Base-by-base conservation (phyloP, 2,113 vertebrate genomes). In the Gadus macrocephalus region DNA sequence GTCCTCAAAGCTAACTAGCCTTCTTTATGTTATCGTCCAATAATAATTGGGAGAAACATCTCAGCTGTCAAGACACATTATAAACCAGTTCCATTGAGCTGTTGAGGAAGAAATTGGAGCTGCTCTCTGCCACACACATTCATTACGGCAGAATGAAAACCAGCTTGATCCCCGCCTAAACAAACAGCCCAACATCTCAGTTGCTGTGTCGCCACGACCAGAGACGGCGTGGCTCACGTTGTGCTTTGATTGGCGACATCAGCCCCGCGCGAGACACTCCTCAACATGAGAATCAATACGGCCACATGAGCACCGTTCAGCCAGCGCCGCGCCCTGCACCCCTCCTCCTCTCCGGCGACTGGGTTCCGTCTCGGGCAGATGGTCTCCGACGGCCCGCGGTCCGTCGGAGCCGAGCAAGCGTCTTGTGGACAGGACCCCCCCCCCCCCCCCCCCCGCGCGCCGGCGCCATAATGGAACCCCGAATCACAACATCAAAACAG, bases 401-500 rank as follows among this genome's bases (percentile, higher is more conserved):
- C 81, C 49, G 22, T 74, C 19, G 61, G 74, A 72, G 82, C 72
- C 80, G 71, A 69, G 67, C 75, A 14, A 55, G 65, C 28, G 6
- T 69, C 5, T 66, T 82, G 68, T 86, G 76, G 84, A 75, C 77
- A 69, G 78, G 81, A 72, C 66, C 66, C 72, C 87, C 86, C n/a
- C n/a, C n/a, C n/a, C n/a, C n/a, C n/a, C n/a, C n/a, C n/a, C n/a
- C n/a, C n/a, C n/a, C n/a, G n/a, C n/a, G n/a, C 5, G 62, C 85
- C 67, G 78, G 76, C 63, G 62, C 79, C 67, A 79, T 87, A 86
- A 87, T 81, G 80, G 77, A 87, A 84, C 81, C 78, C 42, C 68
- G 85, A 87, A 88, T 85, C 83, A 85, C 81, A 74, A 79, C 80
- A 83, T 85, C 87, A 88, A 88, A 83, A 85, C 67, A 74, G 73